phyloP scores from a whole-genome alignment of 2,888 invertebrate genomes.

The Thysanoteuthis rhombus region DNA sequence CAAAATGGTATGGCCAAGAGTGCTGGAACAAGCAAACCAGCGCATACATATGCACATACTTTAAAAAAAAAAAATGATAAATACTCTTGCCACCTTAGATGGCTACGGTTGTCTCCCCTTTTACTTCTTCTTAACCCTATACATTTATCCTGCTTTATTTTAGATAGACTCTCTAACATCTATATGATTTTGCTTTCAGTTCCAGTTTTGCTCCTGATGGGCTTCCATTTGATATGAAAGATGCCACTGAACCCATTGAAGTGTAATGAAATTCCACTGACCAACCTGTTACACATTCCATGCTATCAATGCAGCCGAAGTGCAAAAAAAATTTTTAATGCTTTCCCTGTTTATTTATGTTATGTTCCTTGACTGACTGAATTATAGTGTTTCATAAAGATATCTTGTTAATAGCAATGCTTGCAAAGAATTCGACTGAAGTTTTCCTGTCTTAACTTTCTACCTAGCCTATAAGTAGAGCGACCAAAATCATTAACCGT shows the following conservation, averaged over 20 bases:
- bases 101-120: too few relatives aligned
- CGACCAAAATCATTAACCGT: neutral
- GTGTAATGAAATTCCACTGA: slow-evolving; percentile 41
- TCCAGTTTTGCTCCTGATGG: slow-evolving; percentile 46
- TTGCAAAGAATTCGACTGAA: neutral
- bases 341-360: neutral
- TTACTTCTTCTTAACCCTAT: neutral
- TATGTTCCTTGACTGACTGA: neutral
- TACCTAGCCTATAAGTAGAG: neutral
- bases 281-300: neutral
- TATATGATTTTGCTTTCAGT: neutral
- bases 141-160: neutral
- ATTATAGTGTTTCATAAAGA: neutral
- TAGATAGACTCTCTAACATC: neutral
- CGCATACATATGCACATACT: too few relatives aligned
- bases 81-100: too few relatives aligned
- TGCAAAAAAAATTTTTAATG: neutral
- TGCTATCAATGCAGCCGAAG: neutral
- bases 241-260: slow-evolving; percentile 60
- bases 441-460: slow-evolving; percentile 12
- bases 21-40: too few relatives aligned
- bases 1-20: too few relatives aligned
- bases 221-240: slow-evolving; percentile 59
- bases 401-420: neutral
- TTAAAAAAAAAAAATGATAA: too few relatives aligned